phyloP scores from a whole-genome alignment of 35 echinoderm and acorn worm species.

The Apostichopus japonicus region DNA sequence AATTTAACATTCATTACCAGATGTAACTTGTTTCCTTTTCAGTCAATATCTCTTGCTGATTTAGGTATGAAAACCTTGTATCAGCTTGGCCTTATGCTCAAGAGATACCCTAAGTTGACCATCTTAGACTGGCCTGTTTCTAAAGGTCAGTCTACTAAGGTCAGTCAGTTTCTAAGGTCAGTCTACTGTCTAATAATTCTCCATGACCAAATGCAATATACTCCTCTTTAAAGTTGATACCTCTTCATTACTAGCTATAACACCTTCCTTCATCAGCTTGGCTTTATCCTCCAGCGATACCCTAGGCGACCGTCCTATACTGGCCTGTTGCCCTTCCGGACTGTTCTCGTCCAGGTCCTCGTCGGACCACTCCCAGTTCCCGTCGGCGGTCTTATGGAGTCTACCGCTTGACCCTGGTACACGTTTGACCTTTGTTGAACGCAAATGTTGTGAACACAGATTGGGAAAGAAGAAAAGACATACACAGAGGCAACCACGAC shows the following conservation, averaged over 20 bases:
- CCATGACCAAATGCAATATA: too few relatives aligned
- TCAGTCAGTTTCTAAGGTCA: too few relatives aligned
- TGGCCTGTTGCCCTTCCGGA: constrained; percentile 76
- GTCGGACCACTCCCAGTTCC: constrained; percentile 97
- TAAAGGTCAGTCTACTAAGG: too few relatives aligned
- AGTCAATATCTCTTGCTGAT: too few relatives aligned
- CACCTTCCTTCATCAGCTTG: constrained; percentile 45
- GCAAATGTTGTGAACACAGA: not conserved
- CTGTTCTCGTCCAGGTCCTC: constrained; percentile 90
- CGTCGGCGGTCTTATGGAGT: constrained; percentile 83
- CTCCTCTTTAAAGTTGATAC: not conserved
- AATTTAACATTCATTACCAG: too few relatives aligned
- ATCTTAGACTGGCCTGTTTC: too few relatives aligned
- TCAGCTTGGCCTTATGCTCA: too few relatives aligned
- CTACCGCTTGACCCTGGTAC: constrained; percentile 93
- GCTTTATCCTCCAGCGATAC: constrained; percentile 58
- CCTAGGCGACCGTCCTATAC: constrained; percentile 86
- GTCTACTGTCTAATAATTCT: too few relatives aligned
- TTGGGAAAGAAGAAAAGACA: not conserved
- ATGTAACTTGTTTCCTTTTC: too few relatives aligned
- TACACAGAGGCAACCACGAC: not conserved
- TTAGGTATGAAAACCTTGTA: too few relatives aligned
- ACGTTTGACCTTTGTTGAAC: constrained; percentile 89
- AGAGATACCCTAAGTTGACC: too few relatives aligned
- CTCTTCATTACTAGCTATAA: constrained; percentile 22